Evolutionary conservation across 2,888 invertebrate species (phyloP).

Genomic region (Melangyna quadrimaculata): DNA sequence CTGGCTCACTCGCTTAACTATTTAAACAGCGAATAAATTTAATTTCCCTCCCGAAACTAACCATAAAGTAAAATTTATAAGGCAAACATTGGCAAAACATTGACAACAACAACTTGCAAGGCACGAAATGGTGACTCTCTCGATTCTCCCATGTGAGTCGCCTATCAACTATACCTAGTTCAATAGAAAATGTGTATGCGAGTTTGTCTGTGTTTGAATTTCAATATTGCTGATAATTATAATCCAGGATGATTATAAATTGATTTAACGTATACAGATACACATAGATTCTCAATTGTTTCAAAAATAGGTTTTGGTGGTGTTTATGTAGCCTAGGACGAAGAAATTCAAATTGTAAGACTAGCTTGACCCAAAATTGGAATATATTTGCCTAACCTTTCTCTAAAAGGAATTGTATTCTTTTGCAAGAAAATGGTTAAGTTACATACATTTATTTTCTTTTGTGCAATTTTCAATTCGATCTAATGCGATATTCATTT

Average conservation of each 20-base stretch:
- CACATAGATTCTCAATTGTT: constrained; percentile 24
- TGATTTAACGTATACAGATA: too few relatives aligned
- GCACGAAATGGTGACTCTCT: background rate
- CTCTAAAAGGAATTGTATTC: background rate
- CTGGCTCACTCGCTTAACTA: background rate
- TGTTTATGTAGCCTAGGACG: background rate
- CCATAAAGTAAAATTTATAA: background rate
- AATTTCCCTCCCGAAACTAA: constrained; percentile 3
- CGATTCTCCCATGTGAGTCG: background rate
- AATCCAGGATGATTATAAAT: constrained; percentile 37
- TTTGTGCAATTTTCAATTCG: constrained; percentile 48
- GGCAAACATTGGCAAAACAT: background rate
- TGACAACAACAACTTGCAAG: too few relatives aligned
- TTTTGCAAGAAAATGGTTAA: background rate
- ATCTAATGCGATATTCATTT: constrained; percentile 53
- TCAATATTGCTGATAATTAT: constrained; percentile 37
- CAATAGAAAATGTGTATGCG: background rate
- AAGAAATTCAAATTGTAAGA: background rate
- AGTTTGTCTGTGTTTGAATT: too few relatives aligned
- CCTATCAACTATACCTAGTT: background rate
- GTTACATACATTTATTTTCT: background rate
- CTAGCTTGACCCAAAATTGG: background rate
- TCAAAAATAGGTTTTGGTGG: constrained; percentile 1
- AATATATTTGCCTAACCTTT: background rate
- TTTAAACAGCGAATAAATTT: constrained; percentile 45